Percentiles rank a stretch among this genome's conserved stretches.
Evolutionary conservation across 2,888 invertebrate genomes (phyloP).

Genomic region (Rhorus exstirpatorius): DNA sequence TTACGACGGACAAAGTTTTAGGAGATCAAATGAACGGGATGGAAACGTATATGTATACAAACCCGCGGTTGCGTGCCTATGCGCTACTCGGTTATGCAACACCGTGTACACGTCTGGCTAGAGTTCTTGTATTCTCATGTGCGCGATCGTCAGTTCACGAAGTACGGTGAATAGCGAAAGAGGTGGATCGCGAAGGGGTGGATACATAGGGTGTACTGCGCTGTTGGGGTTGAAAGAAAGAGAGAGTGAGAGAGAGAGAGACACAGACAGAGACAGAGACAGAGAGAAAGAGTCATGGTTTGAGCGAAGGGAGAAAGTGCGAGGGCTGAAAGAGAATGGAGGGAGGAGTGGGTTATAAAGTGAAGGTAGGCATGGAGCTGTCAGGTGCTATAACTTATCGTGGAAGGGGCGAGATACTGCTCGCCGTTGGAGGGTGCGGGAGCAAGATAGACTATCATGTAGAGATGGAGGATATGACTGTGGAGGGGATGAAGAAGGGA

Average conservation of each 20-base stretch:
- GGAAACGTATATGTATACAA: background rate
- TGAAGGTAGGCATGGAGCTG: slow-evolving; percentile 65
- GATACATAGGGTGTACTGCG: slow-evolving; percentile 60
- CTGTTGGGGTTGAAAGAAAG: slow-evolving; percentile 49
- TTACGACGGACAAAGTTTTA: slow-evolving; percentile 55
- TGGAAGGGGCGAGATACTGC: slow-evolving; percentile 42
- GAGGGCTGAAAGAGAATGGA: background rate
- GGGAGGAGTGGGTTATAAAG: slow-evolving; percentile 52
- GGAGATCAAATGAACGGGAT: slow-evolving; percentile 5
- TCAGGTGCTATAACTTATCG: slow-evolving; percentile 72
- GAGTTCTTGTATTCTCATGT: slow-evolving; percentile 40
- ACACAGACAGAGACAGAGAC: background rate
- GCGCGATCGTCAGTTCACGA: slow-evolving; percentile 46
- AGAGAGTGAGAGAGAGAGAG: slow-evolving; percentile 20
- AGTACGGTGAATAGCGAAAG: slow-evolving; percentile 30
- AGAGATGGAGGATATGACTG: slow-evolving; percentile 33
- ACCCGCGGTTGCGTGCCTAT: background rate
- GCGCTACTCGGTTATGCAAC: background rate
- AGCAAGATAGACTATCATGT: slow-evolving; percentile 45
- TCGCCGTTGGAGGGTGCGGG: slow-evolving; percentile 26
- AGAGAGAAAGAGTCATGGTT: background rate
- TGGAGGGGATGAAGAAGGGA: slow-evolving; percentile 8
- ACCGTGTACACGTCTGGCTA: slow-evolving; percentile 35
- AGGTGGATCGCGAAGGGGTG: slow-evolving; percentile 61
- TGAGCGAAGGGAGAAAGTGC: background rate